Evolutionary conservation across 2,888 invertebrate genomes (phyloP), one percentile per base, ranked within the genome.

Genomic region (Nomada ruficornis): DNA sequence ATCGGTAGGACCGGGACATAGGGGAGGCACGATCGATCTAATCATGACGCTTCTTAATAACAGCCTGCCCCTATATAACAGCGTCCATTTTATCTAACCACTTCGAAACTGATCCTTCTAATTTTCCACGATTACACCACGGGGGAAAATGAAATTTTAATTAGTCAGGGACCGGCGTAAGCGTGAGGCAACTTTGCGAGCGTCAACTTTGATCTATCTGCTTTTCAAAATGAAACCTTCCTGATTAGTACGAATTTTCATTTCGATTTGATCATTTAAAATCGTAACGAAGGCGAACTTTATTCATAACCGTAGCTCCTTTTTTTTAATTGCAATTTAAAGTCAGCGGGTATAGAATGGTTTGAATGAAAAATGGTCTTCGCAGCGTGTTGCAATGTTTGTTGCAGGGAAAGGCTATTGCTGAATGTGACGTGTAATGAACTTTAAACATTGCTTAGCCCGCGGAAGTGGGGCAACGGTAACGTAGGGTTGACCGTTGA

Each of bases 51-150:
- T n/a, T 50, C 36, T 57, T 50, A 52, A 67, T 67, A 67, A 67
- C 50, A 36, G 11, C 18, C 60, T 29, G 26, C 44, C 18, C 15
- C n/a, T 10, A n/a, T 29, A 23, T 23, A 11, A 13, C 23, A 10
- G 52, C 29, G 44, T 36, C 18, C 42, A 59, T 36, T 77, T 64
- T 36, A 36, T 52, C 77, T 50, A 13, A 42, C 29, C 52, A 60
- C n/a, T 47, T n/a, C 11, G 26, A 57, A 65, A 70, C 36, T 54
- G 69, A 59, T 18, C 70, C 60, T 59, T 20, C 59, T 54, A 59
- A 79, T 78, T 78, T 78, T 60, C 69, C 64, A 20, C 54, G 44
- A 65, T 52, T 13, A 20, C 18, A 65, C 64, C 70, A 54, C 11
- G 36, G 70, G 62, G 70, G 54, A 47, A 64, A 64, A 57, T 70